phyloP scores from a whole-genome alignment of 2,888 invertebrate species.

The Cynaeus angustus region DNA sequence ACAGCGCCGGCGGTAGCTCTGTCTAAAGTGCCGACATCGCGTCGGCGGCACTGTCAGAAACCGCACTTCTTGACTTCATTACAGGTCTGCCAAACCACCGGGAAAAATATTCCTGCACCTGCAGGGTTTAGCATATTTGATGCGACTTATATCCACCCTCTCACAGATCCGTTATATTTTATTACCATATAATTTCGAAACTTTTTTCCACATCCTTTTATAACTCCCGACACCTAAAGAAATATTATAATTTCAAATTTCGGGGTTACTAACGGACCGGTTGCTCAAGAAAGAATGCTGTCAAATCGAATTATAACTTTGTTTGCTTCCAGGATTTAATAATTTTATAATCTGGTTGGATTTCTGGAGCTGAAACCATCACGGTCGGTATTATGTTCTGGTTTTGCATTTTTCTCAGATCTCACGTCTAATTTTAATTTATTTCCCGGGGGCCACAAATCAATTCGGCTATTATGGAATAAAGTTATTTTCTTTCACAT shows the following conservation, averaged over 20 bases:
- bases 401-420: slow-evolving; percentile 21
- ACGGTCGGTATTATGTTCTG: slow-evolving; percentile 8
- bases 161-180: slow-evolving; percentile 59
- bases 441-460: slow-evolving; percentile 17
- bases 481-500: neutral
- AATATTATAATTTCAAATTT: slow-evolving; percentile 59
- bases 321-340: slow-evolving; percentile 53
- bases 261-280: slow-evolving; percentile 48
- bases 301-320: slow-evolving; percentile 56
- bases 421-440: slow-evolving; percentile 14
- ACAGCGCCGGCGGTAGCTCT: slow-evolving; percentile 49
- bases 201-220: slow-evolving; percentile 53
- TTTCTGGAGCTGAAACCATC: slow-evolving; percentile 3
- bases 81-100: slow-evolving; percentile 55
- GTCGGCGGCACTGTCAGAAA: slow-evolving; percentile 27
- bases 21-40: slow-evolving; percentile 35
- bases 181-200: slow-evolving; percentile 62
- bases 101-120: slow-evolving; percentile 61
- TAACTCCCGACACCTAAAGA: slow-evolving; percentile 37
- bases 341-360: slow-evolving; percentile 51
- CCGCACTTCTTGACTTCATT: slow-evolving; percentile 49
- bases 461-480: slow-evolving; percentile 6
- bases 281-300: slow-evolving; percentile 51
- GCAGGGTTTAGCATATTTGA: slow-evolving; percentile 62
- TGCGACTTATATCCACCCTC: slow-evolving; percentile 57